phyloP scores from a whole-genome alignment of 2,113 vertebrate genomes.

The Coryphaenoides rupestris region DNA sequence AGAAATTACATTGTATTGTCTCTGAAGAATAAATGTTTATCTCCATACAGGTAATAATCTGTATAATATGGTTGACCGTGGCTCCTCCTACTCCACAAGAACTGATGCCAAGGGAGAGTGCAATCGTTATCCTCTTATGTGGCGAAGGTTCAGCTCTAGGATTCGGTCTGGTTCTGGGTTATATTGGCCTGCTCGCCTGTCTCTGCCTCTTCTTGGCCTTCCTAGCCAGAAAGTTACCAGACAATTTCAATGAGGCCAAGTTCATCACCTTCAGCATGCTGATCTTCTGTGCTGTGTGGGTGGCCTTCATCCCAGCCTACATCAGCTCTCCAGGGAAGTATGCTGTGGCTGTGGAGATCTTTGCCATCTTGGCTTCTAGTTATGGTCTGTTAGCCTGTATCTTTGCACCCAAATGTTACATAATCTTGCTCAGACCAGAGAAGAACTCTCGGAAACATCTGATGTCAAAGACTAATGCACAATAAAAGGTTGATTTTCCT shows the following conservation, averaged over 20 bases:
- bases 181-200: slow-evolving; percentile 71
- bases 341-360: slow-evolving; percentile 72
- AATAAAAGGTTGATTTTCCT: slow-evolving; percentile 29
- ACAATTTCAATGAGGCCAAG: slow-evolving; percentile 76
- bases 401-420: slow-evolving; percentile 76
- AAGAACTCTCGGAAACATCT: slow-evolving; percentile 74
- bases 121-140: slow-evolving; percentile 70
- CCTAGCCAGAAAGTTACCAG: slow-evolving; percentile 72
- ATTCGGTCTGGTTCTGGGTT: slow-evolving; percentile 70
- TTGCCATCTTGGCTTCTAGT: slow-evolving; percentile 77
- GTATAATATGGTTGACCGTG: slow-evolving; percentile 67
- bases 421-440: slow-evolving; percentile 69
- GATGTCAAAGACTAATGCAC: slow-evolving; percentile 47
- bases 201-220: slow-evolving; percentile 74
- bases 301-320: slow-evolving; percentile 74
- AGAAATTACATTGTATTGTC: neutral
- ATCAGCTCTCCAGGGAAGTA: slow-evolving; percentile 76
- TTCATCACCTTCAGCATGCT: slow-evolving; percentile 78
- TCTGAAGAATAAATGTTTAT: neutral
- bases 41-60: slow-evolving; percentile 63
- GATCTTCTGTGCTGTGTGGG: slow-evolving; percentile 76
- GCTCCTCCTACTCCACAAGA: slow-evolving; percentile 64
- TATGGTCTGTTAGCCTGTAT: slow-evolving; percentile 74
- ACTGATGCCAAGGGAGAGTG: slow-evolving; percentile 59
- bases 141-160: slow-evolving; percentile 64